Conservation (phyloP, 2,888 invertebrate genomes). For the Cacoxenus indagator region DNA sequence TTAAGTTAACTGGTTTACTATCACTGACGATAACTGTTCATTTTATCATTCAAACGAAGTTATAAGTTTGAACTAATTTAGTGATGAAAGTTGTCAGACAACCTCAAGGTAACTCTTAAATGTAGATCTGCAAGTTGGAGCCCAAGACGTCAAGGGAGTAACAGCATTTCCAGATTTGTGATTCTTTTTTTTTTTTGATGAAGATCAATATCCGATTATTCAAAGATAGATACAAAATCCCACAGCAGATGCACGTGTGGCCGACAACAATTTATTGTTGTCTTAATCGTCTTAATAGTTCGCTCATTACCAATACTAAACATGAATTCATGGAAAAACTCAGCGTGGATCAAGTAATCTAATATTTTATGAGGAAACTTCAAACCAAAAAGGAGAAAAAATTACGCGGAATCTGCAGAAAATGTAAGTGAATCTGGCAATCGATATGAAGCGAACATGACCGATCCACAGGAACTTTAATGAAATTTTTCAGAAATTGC, state of each 20-base stretch:
- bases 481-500: background rate
- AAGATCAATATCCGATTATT: too few species aligned
- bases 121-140: background rate
- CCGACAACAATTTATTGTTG: too few species aligned
- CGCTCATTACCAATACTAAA: background rate
- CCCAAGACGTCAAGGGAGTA: too few species aligned
- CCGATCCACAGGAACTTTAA: background rate
- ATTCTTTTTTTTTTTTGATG: too few species aligned
- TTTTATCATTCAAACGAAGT: background rate
- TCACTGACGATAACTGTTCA: background rate
- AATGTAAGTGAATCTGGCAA: conserved; percentile 5
- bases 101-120: background rate
- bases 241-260: too few species aligned
- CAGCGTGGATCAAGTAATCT: background rate
- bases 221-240: too few species aligned
- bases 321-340: background rate
- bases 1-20: background rate
- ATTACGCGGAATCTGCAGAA: background rate
- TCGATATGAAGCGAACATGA: background rate
- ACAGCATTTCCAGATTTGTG: too few species aligned
- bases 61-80: background rate
- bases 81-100: background rate
- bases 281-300: background rate
- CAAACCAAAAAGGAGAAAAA: background rate
- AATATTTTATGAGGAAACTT: background rate